These are phyloP conservation scores for Chelmon rostratus DNA, from an alignment of 2,797 vertebrate species.

Conservation along the genomic window DNA sequence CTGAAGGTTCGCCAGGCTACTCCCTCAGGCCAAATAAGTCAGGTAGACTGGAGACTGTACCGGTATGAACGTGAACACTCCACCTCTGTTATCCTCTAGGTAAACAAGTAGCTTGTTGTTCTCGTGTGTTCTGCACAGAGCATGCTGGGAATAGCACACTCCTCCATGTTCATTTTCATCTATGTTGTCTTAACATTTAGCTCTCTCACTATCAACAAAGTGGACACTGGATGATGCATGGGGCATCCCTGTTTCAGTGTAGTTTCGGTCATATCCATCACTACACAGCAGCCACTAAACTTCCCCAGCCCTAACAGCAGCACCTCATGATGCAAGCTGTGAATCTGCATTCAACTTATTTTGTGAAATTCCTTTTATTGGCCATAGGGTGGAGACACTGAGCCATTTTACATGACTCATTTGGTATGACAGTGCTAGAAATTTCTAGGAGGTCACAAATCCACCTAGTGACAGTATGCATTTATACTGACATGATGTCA, in stretches of 20 bases:
- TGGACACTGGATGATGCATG: background rate
- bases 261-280: background rate
- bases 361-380: constrained; percentile 16
- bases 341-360: background rate
- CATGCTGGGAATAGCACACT: background rate
- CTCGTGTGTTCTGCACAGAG: background rate
- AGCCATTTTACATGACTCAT: constrained; percentile 21
- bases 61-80: background rate
- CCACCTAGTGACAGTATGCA: background rate
- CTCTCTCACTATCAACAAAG: background rate
- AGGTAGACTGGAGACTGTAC: background rate
- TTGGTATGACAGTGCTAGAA: constrained; percentile 45
- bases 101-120: background rate
- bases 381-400: constrained; percentile 61
- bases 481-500: background rate
- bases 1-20: background rate
- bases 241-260: background rate
- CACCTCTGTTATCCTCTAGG: background rate
- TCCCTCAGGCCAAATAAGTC: background rate
- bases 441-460: constrained; percentile 41
- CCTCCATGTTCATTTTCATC: background rate
- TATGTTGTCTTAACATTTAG: background rate
- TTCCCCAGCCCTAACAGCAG: background rate
- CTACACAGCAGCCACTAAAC: background rate
- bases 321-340: constrained; percentile 2